phyloP scores from a whole-genome alignment of 2,888 invertebrate species.

The Urechis unicinctus region DNA sequence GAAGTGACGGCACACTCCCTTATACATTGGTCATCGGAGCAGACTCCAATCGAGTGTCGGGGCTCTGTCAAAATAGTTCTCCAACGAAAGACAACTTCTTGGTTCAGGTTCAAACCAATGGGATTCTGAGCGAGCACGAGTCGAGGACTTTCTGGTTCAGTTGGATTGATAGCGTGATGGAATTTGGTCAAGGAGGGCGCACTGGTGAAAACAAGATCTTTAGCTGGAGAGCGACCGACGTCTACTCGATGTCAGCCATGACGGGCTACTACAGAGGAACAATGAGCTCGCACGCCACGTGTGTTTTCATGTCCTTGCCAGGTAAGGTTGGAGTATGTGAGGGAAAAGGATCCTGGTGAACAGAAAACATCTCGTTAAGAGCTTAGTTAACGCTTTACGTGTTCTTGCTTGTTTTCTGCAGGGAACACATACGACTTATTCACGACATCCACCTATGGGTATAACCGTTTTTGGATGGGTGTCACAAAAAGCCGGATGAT shows the following conservation, averaged over 20 bases:
- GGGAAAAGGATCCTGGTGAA: too few species aligned
- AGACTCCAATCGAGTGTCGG: background rate
- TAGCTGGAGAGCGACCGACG: background rate
- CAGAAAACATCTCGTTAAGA: too few species aligned
- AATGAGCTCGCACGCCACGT: too few species aligned
- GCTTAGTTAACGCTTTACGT: too few species aligned
- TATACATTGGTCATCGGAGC: background rate
- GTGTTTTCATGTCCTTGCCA: too few species aligned
- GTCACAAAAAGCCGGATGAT: background rate
- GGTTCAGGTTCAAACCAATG: background rate
- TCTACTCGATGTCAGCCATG: background rate
- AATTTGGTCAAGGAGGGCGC: background rate
- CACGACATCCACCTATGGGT: background rate
- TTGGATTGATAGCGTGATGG: background rate
- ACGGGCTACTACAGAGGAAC: background rate
- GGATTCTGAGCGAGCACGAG: background rate
- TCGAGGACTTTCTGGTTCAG: background rate
- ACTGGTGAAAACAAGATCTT: background rate
- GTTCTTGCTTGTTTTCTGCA: too few species aligned
- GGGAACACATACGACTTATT: background rate
- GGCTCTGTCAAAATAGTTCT: background rate
- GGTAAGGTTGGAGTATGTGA: too few species aligned
- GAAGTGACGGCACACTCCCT: background rate
- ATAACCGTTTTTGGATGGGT: background rate
- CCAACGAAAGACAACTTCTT: background rate